Conservation (phyloP, 2,888 invertebrate species). For the Papilio protenor region DNA sequence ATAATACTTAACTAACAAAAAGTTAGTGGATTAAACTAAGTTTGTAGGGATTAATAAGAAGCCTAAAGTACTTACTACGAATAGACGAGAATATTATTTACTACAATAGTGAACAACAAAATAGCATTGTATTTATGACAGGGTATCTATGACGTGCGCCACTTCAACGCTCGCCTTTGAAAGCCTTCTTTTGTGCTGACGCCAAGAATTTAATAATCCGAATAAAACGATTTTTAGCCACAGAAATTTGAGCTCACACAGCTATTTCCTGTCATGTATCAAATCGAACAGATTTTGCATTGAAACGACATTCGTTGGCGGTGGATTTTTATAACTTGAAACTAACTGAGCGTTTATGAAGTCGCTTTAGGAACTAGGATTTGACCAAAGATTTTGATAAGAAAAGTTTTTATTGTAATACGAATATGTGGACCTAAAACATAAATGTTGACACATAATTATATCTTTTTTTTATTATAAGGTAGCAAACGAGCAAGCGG, state of each 20-base stretch:
- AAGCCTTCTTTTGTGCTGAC: constrained; percentile 41
- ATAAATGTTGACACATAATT: no score
- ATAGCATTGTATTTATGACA: constrained; percentile 34
- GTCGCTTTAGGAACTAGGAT: not conserved
- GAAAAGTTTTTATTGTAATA: not conserved
- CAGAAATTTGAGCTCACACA: constrained; percentile 16
- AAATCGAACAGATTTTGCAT: constrained; percentile 23
- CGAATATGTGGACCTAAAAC: not conserved
- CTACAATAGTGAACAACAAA: constrained; percentile 28
- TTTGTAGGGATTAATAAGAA: not conserved
- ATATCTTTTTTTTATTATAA: no score
- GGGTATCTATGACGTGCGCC: constrained; percentile 33
- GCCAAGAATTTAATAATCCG: constrained; percentile 42
- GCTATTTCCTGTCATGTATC: constrained; percentile 16
- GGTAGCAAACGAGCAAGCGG: no score
- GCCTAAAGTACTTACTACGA: not conserved
- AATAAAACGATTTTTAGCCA: constrained; percentile 40
- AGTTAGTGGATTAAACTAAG: not conserved
- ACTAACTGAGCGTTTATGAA: not conserved
- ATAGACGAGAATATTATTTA: constrained; percentile 6
- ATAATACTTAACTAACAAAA: not conserved
- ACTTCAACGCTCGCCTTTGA: constrained; percentile 40
- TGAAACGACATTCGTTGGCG: constrained; percentile 5
- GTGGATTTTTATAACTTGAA: constrained; percentile 9
- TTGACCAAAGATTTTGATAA: not conserved